These are phyloP conservation scores for Taphrorychus bicolor DNA, from an alignment of 2,888 invertebrate species.

Conservation along the genomic window DNA sequence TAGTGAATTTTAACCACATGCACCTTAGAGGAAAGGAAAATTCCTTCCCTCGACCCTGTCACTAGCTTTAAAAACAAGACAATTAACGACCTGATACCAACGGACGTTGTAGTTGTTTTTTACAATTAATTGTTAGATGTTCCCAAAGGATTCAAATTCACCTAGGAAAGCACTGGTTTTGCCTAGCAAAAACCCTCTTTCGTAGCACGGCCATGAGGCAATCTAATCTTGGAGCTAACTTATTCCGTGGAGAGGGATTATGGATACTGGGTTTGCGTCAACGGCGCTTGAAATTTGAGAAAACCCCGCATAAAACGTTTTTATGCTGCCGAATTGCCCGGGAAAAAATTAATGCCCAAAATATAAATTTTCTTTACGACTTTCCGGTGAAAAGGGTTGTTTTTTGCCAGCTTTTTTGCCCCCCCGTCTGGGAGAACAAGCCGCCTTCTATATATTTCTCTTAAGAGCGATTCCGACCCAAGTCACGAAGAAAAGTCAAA, in stretches of 20 bases:
- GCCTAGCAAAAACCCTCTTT: too few species aligned
- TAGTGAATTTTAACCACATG: too few species aligned
- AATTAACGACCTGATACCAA: too few species aligned
- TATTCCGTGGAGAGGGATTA: conserved; percentile 26
- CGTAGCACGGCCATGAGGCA: too few species aligned
- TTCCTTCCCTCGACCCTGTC: too few species aligned
- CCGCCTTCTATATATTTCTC: conserved; percentile 5
- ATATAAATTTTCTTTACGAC: conserved; percentile 41
- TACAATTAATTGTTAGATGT: too few species aligned
- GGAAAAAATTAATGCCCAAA: conserved; percentile 36
- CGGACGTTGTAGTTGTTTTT: too few species aligned
- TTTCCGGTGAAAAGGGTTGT: conserved; percentile 38
- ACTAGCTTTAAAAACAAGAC: too few species aligned
- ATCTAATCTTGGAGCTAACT: neutral
- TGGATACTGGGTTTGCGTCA: conserved; percentile 31
- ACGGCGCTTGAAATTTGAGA: conserved; percentile 40
- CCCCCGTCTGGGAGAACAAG: conserved; percentile 24
- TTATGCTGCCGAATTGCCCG: conserved; percentile 27
- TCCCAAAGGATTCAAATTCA: too few species aligned
- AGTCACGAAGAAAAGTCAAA: conserved; percentile 3
- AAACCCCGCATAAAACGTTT: conserved; percentile 38
- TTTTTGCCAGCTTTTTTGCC: conserved; percentile 29
- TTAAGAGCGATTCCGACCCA: neutral
- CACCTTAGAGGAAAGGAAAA: too few species aligned
- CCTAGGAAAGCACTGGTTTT: too few species aligned